Conservation (phyloP, 2,797 vertebrate genomes). For the Malurus leucopterus region DNA sequence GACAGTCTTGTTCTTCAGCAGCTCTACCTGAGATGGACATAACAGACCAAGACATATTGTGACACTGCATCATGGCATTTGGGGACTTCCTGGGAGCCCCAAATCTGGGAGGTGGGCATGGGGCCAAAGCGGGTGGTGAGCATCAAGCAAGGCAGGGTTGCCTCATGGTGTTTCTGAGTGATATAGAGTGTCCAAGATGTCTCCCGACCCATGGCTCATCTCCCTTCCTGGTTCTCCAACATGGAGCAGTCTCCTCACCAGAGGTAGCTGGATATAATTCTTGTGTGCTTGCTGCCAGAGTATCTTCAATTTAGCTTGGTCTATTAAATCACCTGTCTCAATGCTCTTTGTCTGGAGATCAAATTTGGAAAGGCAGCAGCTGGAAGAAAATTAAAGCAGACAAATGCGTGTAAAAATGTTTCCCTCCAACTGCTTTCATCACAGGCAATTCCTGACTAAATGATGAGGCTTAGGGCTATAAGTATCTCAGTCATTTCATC, state of each 20-base stretch:
- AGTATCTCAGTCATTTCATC: conserved; percentile 42
- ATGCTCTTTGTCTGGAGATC: conserved; percentile 8
- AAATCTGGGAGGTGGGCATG: background rate
- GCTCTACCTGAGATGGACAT: rapidly evolving
- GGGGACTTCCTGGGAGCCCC: background rate
- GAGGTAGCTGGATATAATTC: background rate
- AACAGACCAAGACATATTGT: rapidly evolving
- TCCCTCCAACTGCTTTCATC: conserved; percentile 43
- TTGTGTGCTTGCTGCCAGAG: background rate
- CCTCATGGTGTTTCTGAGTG: background rate
- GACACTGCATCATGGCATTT: background rate
- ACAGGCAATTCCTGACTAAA: conserved; percentile 36
- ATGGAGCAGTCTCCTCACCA: rapidly evolving
- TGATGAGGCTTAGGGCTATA: conserved; percentile 43
- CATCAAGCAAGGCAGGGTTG: background rate
- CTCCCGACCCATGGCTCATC: background rate
- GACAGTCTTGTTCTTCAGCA: background rate
- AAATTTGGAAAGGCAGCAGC: conserved; percentile 48
- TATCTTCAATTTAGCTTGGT: background rate
- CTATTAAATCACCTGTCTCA: conserved; percentile 34
- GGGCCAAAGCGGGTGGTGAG: rapidly evolving
- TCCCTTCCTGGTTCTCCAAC: rapidly evolving
- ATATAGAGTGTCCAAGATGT: background rate
- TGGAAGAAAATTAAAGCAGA: conserved; percentile 35
- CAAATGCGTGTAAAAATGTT: conserved; percentile 29